These are phyloP conservation scores for Pandemis corylana DNA, from an alignment of 2,888 invertebrate genomes.

Conservation along the genomic window DNA sequence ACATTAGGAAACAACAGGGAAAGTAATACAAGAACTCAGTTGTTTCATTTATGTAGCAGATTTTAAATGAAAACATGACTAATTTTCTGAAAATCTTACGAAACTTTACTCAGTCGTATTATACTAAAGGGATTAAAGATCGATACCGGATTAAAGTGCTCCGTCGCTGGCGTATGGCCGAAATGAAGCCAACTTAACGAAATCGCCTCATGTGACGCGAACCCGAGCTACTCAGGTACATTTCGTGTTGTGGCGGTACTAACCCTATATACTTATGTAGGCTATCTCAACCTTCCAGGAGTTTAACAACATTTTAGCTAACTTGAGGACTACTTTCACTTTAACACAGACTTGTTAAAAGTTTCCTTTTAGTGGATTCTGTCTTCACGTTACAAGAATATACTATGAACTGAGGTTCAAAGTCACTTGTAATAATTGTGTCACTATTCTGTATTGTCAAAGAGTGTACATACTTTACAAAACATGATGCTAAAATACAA, in stretches of 20 bases:
- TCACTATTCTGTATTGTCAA: too few species aligned
- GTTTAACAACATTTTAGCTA: background rate
- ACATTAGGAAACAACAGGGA: background rate
- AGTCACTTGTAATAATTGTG: too few species aligned
- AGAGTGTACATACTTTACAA: too few species aligned
- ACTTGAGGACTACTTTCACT: slow-evolving; percentile 12
- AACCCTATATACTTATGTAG: background rate
- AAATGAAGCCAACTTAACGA: slow-evolving; percentile 67
- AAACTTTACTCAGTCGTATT: slow-evolving; percentile 33
- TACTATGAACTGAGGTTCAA: too few species aligned
- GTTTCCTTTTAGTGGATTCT: too few species aligned
- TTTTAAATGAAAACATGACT: slow-evolving; percentile 15
- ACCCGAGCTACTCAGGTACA: slow-evolving; percentile 49
- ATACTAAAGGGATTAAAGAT: slow-evolving; percentile 52
- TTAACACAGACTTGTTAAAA: slow-evolving; percentile 5
- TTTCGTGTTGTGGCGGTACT: slow-evolving; percentile 3
- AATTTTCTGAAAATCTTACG: slow-evolving; percentile 25
- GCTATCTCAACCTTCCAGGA: background rate
- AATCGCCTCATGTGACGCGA: slow-evolving; percentile 65
- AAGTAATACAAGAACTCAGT: background rate
- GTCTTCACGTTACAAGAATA: background rate
- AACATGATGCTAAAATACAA: too few species aligned
- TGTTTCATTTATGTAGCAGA: slow-evolving; percentile 1
- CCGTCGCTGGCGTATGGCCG: slow-evolving; percentile 53
- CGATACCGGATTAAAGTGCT: slow-evolving; percentile 63